Conservation (phyloP, 2,113 vertebrate genomes). For the Anoplopoma fimbria region DNA sequence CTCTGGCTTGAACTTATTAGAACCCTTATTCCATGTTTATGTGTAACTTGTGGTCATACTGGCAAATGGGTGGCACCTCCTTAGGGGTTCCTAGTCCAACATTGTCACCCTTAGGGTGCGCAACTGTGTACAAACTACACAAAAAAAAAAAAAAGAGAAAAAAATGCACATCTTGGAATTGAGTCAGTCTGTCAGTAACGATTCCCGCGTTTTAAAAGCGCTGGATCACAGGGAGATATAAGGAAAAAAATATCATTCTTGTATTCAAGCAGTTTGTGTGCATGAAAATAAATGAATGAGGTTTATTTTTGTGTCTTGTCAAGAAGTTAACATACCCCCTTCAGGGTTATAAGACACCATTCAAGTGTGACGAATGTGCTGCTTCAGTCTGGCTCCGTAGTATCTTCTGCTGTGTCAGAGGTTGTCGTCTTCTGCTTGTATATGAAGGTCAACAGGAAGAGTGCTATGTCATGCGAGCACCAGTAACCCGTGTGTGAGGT, state of each 20-base stretch:
- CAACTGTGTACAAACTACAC: constrained; percentile 48
- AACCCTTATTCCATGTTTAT: constrained; percentile 9
- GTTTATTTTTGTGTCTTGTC: constrained; percentile 33
- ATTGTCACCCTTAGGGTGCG: constrained; percentile 57
- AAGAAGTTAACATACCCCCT: background rate
- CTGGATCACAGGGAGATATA: constrained; percentile 25
- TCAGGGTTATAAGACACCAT: constrained; percentile 8
- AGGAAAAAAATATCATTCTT: constrained; percentile 4
- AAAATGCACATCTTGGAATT: constrained; percentile 47
- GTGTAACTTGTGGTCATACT: constrained; percentile 28
- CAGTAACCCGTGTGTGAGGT: constrained; percentile 98
- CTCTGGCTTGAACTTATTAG: constrained; percentile 1
- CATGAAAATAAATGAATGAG: constrained; percentile 39
- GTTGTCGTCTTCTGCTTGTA: constrained; percentile 86
- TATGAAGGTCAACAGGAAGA: constrained; percentile 97
- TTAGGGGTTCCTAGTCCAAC: constrained; percentile 56
- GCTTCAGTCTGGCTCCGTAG: constrained; percentile 76
- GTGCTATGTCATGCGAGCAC: constrained; percentile 96
- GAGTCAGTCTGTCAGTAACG: constrained; percentile 28
- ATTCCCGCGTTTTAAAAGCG: constrained; percentile 39
- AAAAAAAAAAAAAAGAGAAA: constrained; percentile 34
- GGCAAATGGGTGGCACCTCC: constrained; percentile 59
- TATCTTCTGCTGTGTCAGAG: constrained; percentile 57
- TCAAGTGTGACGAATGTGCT: constrained; percentile 21
- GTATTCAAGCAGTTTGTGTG: constrained; percentile 26